Evolutionary conservation across 2,888 invertebrate species (phyloP), one percentile per base, ranked within the genome.

Genomic region (Julus scanicus): DNA sequence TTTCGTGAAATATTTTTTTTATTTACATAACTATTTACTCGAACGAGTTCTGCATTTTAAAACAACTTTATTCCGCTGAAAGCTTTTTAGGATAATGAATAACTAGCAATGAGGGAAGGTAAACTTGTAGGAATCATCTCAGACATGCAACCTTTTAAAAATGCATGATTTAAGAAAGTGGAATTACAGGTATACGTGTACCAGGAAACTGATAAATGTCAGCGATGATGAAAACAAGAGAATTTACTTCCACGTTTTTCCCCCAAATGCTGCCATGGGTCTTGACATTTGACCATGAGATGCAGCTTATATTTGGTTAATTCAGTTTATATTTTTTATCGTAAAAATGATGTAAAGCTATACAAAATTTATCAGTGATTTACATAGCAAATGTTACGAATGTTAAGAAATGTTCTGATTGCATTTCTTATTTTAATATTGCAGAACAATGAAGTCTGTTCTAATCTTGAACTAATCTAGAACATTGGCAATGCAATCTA

Each of bases 91-190:
- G 0, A 63, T 63, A 63, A 63, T 63, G 15, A n/a, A 63, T 63
- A n/a, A 63, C n/a, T 17, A n/a, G 29, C 29, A 29, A 29, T 29
- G 29, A 29, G 29, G 57, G n/a, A n/a, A 63, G 57, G 17, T n/a
- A n/a, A 63, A 63, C 57, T 63, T 53, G 57, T n/a, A 63, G 57
- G 57, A 63, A 63, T 63, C 57, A n/a, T n/a, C 57, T 63, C n/a
- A 63, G 57, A n/a, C n/a, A 63, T 63, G 57, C 57, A 63, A 63
- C 15, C n/a, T n/a, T n/a, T 63, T 63, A 17, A 63, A 63, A 63
- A 63, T 63, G 15, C 57, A 63, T 63, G 57, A 63, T 63, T 0
- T 6, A 6, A 63, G 57, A 63, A 63, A 63, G 57, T 63, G 57
- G 57, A 63, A 63, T 63, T 63, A n/a, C 57, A 63, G 57, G 57